These are phyloP conservation scores for Cotesia typhae DNA, from an alignment of 1,140 invertebrate genomes.

Conservation along the genomic window DNA sequence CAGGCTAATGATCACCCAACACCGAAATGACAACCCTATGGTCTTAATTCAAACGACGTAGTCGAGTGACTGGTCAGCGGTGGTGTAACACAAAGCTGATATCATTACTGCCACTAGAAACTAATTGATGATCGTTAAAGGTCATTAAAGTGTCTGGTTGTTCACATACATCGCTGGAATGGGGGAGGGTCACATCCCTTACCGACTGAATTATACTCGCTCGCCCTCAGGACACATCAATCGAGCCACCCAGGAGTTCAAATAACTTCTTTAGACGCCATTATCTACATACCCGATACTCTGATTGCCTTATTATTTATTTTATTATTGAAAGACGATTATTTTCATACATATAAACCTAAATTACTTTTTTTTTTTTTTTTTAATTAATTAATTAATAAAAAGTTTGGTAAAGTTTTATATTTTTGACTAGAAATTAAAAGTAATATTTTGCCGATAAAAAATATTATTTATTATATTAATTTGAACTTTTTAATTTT, in stretches of 20 bases:
- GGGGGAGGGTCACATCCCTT: conserved; percentile 20
- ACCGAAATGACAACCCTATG: conserved; percentile 34
- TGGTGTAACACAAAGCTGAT: conserved; percentile 53
- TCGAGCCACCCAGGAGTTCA: not conserved
- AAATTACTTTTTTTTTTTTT: too few species aligned
- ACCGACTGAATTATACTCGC: not conserved
- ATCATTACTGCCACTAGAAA: conserved; percentile 47
- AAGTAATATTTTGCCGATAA: too few species aligned
- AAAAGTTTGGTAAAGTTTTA: too few species aligned
- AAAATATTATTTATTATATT: too few species aligned
- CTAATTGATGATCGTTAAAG: conserved; percentile 62
- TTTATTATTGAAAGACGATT: not conserved
- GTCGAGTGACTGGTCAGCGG: conserved; percentile 29
- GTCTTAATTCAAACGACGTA: conserved; percentile 19
- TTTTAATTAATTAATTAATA: too few species aligned
- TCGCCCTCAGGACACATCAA: conserved; percentile 2
- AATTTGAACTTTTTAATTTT: too few species aligned
- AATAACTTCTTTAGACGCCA: conserved; percentile 42
- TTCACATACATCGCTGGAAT: conserved; percentile 41
- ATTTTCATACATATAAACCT: not conserved
- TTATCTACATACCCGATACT: conserved; percentile 21
- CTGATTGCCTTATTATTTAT: conserved; percentile 1
- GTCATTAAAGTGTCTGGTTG: conserved; percentile 65
- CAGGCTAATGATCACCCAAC: conserved; percentile 53
- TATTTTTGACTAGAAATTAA: too few species aligned